These are phyloP conservation scores for Ovis canadensis DNA, from an alignment of 2,113 vertebrate species.

Conservation along the genomic window DNA sequence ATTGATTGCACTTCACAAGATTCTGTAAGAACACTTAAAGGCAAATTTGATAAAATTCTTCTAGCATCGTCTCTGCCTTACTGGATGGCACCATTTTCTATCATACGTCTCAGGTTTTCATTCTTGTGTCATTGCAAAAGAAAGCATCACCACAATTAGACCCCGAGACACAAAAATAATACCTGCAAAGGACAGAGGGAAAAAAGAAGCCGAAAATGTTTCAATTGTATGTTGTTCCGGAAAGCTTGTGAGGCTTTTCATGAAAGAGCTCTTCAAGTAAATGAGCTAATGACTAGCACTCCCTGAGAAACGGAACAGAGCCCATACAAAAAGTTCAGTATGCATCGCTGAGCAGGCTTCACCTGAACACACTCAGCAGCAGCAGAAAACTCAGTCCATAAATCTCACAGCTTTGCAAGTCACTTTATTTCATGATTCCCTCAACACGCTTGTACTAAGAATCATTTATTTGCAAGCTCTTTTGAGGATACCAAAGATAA, in stretches of 20 bases:
- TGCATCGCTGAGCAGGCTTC: neutral
- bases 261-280: neutral
- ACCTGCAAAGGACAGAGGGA: neutral
- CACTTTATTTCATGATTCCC: neutral
- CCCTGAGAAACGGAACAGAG: neutral
- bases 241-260: constrained; percentile 7
- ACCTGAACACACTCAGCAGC: neutral
- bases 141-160: neutral
- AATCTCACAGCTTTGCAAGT: neutral
- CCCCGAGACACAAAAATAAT: neutral
- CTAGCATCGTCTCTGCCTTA: neutral
- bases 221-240: neutral
- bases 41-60: neutral
- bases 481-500: neutral
- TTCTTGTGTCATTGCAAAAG: neutral
- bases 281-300: neutral
- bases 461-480: neutral
- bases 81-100: neutral
- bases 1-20: neutral
- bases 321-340: neutral
- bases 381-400: neutral
- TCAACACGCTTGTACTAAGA: neutral
- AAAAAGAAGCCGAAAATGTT: neutral
- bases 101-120: neutral
- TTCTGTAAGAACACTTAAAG: neutral